Percentiles rank a stretch among this genome's conserved stretches.
Conservation (phyloP, 2,113 vertebrate genomes). For the Clinocottus analis region DNA sequence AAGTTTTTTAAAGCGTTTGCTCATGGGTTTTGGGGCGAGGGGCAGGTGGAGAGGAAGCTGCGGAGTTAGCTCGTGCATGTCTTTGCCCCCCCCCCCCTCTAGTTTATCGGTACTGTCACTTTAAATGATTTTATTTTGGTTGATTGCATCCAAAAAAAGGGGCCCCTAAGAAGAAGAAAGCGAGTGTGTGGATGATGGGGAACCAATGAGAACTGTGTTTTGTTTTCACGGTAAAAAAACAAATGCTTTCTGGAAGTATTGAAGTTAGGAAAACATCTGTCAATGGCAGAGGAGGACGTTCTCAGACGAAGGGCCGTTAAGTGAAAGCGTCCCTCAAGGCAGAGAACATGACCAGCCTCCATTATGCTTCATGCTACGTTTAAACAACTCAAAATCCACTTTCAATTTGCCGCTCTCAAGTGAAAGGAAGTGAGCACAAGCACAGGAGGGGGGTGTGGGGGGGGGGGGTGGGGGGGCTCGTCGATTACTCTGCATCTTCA, state of each 20-base stretch:
- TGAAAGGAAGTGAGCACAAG: conserved; percentile 24
- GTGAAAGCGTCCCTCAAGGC: background rate
- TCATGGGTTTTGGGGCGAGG: conserved; percentile 41
- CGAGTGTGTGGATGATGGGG: background rate
- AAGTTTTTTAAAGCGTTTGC: conserved; percentile 50
- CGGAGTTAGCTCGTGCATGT: conserved; percentile 9
- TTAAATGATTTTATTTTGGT: no score
- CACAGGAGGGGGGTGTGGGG: no score
- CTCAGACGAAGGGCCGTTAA: background rate
- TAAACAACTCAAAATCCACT: conserved; percentile 38
- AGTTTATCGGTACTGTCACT: no score
- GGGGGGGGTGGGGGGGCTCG: no score
- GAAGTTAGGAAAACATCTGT: background rate
- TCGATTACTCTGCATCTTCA: conserved; percentile 52
- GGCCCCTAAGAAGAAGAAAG: no score
- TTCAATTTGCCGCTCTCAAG: conserved; percentile 3
- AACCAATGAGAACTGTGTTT: background rate
- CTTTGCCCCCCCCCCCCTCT: no score
- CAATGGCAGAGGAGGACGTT: background rate
- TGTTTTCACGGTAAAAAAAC: background rate
- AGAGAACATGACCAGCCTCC: background rate
- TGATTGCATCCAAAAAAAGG: no score
- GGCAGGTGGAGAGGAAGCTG: conserved; percentile 44
- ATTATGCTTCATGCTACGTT: background rate
- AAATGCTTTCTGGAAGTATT: background rate